Conservation (phyloP, 37 sponge, comb jelly and placozoan species). For the Geodia barretti region DNA sequence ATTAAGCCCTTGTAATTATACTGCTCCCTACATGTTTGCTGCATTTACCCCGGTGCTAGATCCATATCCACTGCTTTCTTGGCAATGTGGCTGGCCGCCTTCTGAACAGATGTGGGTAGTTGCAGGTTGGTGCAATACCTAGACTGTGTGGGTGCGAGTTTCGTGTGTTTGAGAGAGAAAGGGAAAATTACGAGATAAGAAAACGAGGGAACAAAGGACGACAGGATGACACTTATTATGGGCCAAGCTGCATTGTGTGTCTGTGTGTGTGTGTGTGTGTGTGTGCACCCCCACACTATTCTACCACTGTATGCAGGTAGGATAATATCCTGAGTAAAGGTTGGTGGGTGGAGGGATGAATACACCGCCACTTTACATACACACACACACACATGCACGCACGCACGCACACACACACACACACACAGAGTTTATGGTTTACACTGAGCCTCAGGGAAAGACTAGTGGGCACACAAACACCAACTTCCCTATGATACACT, state of each 20-base stretch:
- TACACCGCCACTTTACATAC: too few species aligned
- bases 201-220: background rate
- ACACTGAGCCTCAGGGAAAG: too few species aligned
- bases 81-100: constrained; percentile 93
- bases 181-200: background rate
- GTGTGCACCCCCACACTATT: background rate
- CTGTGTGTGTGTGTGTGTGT: constrained; percentile 16
- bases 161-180: background rate
- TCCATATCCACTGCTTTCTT: constrained; percentile 84
- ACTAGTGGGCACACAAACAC: too few species aligned
- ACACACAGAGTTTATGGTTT: too few species aligned
- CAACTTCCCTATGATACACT: too few species aligned
- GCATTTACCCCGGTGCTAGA: constrained; percentile 86
- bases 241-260: background rate
- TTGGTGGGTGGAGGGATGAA: too few species aligned
- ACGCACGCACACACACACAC: too few species aligned
- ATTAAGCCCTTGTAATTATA: too few species aligned
- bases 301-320: too few species aligned
- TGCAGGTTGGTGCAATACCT: constrained; percentile 87
- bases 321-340: too few species aligned
- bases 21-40: too few species aligned
- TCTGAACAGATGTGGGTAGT: constrained; percentile 72
- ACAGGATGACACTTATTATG: background rate
- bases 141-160: constrained; percentile 72
- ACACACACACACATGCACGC: too few species aligned